These are phyloP conservation scores for Drosophila murphyi DNA, from an alignment of 1,140 invertebrate species.

Conservation along the genomic window DNA sequence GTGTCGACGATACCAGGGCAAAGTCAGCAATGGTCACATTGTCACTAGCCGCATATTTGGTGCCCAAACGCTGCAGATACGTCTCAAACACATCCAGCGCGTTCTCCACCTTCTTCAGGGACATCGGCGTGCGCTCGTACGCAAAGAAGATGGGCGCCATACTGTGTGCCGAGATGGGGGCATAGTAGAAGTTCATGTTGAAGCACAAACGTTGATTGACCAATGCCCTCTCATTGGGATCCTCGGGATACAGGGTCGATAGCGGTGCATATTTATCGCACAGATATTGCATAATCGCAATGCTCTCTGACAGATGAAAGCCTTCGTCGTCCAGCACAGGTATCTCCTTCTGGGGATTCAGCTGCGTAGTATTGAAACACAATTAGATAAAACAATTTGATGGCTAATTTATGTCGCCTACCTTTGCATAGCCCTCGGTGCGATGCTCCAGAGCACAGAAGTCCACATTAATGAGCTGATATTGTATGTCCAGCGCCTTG, in stretches of 20 bases:
- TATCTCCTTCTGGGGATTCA: slow-evolving; percentile 92
- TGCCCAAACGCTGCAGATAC: slow-evolving; percentile 87
- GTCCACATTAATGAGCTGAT: slow-evolving; percentile 88
- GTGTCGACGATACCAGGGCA: slow-evolving; percentile 88
- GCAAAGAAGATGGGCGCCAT: slow-evolving; percentile 90
- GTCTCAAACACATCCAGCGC: slow-evolving; percentile 89
- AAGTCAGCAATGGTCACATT: slow-evolving; percentile 91
- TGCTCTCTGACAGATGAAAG: slow-evolving; percentile 90
- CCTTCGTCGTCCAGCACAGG: slow-evolving; percentile 90
- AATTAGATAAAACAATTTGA: neutral
- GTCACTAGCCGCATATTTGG: slow-evolving; percentile 88
- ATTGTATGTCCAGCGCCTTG: slow-evolving; percentile 87
- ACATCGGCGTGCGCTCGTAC: slow-evolving; percentile 88
- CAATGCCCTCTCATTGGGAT: slow-evolving; percentile 87
- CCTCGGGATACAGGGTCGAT: slow-evolving; percentile 88
- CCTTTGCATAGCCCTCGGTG: slow-evolving; percentile 89
- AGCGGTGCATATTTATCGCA: slow-evolving; percentile 89
- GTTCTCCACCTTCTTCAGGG: slow-evolving; percentile 88
- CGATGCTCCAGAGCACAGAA: slow-evolving; percentile 89
- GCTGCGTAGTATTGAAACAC: slow-evolving; percentile 84
- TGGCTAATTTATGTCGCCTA: slow-evolving; percentile 57
- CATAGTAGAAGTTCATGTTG: slow-evolving; percentile 90
- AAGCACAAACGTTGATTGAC: slow-evolving; percentile 92
- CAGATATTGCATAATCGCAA: slow-evolving; percentile 91
- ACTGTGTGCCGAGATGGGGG: slow-evolving; percentile 86